Conservation (phyloP, 2,888 invertebrate genomes). For the Cephus rjabovi region DNA sequence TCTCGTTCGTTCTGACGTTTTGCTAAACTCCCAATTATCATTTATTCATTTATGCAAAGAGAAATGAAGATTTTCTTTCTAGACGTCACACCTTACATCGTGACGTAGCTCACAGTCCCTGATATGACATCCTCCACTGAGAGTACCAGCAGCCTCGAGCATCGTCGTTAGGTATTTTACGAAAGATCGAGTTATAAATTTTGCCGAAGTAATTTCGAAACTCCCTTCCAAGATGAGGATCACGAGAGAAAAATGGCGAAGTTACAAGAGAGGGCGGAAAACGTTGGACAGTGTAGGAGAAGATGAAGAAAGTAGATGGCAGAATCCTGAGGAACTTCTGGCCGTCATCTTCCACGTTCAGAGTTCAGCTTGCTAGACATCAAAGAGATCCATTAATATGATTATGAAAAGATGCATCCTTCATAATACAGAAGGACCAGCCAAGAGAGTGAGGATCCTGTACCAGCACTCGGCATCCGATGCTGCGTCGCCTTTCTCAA, state of each 20-base stretch:
- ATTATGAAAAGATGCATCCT: conserved; percentile 30
- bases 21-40: not conserved
- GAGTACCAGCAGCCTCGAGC: not conserved
- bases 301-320: not conserved
- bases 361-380: conserved; percentile 15
- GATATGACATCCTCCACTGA: not conserved
- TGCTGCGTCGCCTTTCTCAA: not conserved
- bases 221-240: not conserved
- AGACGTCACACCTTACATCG: not conserved
- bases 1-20: not conserved
- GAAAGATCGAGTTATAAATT: conserved; percentile 18
- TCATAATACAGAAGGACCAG: not conserved
- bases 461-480: not conserved
- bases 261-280: not conserved
- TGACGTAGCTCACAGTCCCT: not conserved
- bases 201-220: conserved; percentile 15
- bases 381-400: conserved; percentile 35
- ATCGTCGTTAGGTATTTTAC: not conserved
- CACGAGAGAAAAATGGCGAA: not conserved
- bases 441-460: not conserved
- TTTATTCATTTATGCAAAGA: not conserved
- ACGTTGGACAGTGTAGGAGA: not conserved
- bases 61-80: not conserved
- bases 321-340: not conserved
- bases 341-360: not conserved